Evolutionary conservation across 2,113 vertebrate species (phyloP).

Genomic region (Ailuropoda melanoleuca): DNA sequence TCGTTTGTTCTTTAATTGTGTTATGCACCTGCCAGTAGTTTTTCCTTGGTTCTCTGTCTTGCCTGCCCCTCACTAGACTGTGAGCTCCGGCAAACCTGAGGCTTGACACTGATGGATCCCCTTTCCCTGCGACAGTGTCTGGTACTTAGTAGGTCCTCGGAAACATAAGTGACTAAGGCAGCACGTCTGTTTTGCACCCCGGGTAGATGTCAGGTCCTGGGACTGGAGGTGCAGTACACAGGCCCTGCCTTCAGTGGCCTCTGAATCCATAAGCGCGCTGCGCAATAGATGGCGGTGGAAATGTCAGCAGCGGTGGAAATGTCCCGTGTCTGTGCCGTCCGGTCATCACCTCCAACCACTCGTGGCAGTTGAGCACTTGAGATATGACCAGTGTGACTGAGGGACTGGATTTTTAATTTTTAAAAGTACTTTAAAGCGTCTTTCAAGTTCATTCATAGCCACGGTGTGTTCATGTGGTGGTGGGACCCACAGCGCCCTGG

Average conservation of each 20-base stretch:
- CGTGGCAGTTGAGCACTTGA: background rate
- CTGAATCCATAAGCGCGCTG: background rate
- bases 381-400: background rate
- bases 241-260: background rate
- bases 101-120: background rate
- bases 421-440: background rate
- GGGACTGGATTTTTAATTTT: background rate
- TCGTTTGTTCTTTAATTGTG: background rate
- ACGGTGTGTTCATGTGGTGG: rapidly evolving
- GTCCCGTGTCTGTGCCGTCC: background rate
- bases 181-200: background rate
- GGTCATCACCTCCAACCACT: background rate
- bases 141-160: background rate
- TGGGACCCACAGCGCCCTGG: background rate
- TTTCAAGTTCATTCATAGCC: background rate
- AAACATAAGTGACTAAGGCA: background rate
- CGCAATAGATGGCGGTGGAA: background rate
- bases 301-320: background rate
- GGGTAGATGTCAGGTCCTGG: background rate
- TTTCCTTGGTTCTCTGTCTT: background rate
- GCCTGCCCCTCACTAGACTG: background rate
- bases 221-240: rapidly evolving
- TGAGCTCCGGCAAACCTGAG: background rate
- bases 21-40: background rate
- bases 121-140: background rate